Evolutionary conservation across 1,140 invertebrate species (phyloP).

Genomic region (Hyphantria cunea): DNA sequence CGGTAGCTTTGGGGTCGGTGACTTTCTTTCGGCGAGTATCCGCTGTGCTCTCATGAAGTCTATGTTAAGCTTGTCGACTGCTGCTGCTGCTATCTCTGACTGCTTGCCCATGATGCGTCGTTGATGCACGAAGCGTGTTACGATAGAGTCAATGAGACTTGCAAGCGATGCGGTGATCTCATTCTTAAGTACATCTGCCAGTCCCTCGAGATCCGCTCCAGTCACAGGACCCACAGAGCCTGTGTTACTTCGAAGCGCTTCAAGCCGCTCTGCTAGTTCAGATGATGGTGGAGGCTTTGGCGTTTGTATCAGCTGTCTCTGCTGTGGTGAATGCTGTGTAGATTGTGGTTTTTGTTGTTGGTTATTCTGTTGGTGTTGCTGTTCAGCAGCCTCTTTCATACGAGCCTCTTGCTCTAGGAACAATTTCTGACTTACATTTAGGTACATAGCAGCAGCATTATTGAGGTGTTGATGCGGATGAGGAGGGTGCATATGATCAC

Average conservation of each 20-base stretch:
- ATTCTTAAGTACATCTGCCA: conserved; percentile 93
- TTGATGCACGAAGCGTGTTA: conserved; percentile 92
- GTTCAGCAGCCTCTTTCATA: conserved; percentile 86
- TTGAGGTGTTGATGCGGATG: conserved; percentile 84
- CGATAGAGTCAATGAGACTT: conserved; percentile 93
- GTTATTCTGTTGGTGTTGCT: conserved; percentile 73
- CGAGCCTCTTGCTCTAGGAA: conserved; percentile 90
- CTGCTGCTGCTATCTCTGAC: conserved; percentile 87
- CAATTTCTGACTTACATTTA: conserved; percentile 87
- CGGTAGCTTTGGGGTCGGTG: conserved; percentile 89
- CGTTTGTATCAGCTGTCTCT: conserved; percentile 74
- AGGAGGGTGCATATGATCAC: conserved; percentile 78
- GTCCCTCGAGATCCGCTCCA: conserved; percentile 90
- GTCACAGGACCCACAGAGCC: conserved; percentile 84
- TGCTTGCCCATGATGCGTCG: conserved; percentile 89
- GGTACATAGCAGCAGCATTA: conserved; percentile 89
- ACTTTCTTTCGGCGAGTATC: conserved; percentile 89
- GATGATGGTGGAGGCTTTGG: conserved; percentile 82
- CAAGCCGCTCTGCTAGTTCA: conserved; percentile 84
- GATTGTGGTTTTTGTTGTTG: conserved; percentile 80
- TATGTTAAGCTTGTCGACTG: conserved; percentile 91
- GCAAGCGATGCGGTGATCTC: conserved; percentile 93
- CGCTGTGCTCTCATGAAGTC: conserved; percentile 90
- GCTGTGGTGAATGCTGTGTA: conserved; percentile 82
- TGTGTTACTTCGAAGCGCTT: conserved; percentile 84